Conservation (phyloP, 1,140 invertebrate genomes). For the Rhyacophila brunnea region DNA sequence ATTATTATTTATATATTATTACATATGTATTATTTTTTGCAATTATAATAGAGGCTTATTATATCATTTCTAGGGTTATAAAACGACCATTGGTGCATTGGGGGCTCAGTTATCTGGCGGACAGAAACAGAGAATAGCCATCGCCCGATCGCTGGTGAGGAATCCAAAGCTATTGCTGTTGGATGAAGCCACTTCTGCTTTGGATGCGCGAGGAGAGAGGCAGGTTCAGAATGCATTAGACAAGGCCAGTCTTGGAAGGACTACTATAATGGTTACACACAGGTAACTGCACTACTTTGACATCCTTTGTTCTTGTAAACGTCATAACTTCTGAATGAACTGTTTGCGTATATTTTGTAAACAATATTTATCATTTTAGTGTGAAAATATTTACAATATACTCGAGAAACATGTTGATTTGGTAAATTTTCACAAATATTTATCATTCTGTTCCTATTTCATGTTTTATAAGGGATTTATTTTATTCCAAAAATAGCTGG, state of each 20-base stretch:
- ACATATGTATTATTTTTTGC: too few relatives aligned
- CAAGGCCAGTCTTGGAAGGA: slow-evolving; percentile 71
- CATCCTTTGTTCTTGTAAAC: slow-evolving; percentile 35
- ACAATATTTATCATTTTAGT: too few relatives aligned
- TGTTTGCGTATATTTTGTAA: too few relatives aligned
- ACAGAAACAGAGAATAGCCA: slow-evolving; percentile 77
- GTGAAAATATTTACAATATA: too few relatives aligned
- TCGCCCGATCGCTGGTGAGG: slow-evolving; percentile 72
- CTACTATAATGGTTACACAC: slow-evolving; percentile 86
- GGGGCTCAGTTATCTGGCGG: slow-evolving; percentile 74
- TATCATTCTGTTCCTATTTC: too few relatives aligned
- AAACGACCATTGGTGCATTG: slow-evolving; percentile 71
- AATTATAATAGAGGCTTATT: too few relatives aligned
- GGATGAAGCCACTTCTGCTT: slow-evolving; percentile 77
- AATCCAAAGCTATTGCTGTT: slow-evolving; percentile 73
- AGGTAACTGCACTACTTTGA: slow-evolving; percentile 38
- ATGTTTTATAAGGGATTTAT: not conserved
- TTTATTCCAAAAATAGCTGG: too few relatives aligned
- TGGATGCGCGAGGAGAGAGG: slow-evolving; percentile 67
- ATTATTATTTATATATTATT: too few relatives aligned
- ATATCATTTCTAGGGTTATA: slow-evolving; percentile 58
- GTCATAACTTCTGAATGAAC: too few relatives aligned
- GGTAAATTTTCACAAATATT: too few relatives aligned
- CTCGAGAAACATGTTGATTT: too few relatives aligned
- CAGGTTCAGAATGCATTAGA: slow-evolving; percentile 69